Conservation (phyloP, 2,113 vertebrate genomes). For the Hydropotes inermis region DNA sequence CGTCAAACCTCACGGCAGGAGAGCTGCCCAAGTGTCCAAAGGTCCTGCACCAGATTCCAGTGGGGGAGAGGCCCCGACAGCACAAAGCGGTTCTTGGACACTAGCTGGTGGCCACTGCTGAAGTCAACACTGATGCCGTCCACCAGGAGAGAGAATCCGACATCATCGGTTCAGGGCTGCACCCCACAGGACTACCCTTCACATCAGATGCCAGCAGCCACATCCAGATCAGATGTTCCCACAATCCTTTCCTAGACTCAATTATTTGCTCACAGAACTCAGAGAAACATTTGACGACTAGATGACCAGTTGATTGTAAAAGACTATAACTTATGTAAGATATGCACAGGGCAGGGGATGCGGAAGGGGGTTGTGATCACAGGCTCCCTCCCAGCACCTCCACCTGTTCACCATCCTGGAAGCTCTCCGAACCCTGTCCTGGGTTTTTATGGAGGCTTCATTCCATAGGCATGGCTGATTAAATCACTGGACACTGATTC, state of each 20-base stretch:
- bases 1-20: not conserved
- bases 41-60: not conserved
- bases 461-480: not conserved
- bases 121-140: not conserved
- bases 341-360: accelerated
- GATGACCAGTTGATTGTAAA: not conserved
- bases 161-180: not conserved
- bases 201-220: not conserved
- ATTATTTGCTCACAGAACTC: not conserved
- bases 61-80: accelerated
- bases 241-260: not conserved
- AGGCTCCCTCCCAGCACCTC: not conserved
- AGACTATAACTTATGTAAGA: not conserved
- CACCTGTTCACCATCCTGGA: not conserved
- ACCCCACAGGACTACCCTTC: not conserved
- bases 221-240: not conserved
- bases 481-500: not conserved
- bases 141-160: not conserved
- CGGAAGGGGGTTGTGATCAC: too few relatives aligned
- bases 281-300: not conserved
- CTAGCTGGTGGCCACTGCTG: not conserved
- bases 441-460: not conserved
- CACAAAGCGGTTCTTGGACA: not conserved
- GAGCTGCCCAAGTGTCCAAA: not conserved
- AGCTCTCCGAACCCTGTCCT: not conserved